phyloP scores from a whole-genome alignment of 2,113 vertebrate species.

The Formicarius rufipectus region DNA sequence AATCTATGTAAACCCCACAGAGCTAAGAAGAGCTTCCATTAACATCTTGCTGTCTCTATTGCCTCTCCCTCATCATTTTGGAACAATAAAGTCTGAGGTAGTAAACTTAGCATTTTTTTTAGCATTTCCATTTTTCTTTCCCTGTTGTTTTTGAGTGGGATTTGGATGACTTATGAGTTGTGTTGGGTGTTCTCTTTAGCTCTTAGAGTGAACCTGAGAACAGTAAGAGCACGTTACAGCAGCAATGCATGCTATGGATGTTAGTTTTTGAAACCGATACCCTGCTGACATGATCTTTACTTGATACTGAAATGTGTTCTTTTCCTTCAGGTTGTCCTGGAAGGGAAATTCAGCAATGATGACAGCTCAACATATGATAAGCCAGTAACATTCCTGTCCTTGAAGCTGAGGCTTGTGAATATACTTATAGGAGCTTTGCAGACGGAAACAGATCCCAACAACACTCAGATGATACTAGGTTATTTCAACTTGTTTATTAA shows the following conservation, averaged over 20 bases:
- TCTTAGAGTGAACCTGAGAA: neutral
- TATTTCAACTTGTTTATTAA: constrained; percentile 41
- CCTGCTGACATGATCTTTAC: neutral
- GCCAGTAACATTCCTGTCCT: constrained; percentile 90
- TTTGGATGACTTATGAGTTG: neutral
- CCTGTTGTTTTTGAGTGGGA: neutral
- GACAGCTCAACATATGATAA: constrained; percentile 88
- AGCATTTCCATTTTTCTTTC: neutral
- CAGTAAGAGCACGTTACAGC: neutral
- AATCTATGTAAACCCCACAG: constrained; percentile 93
- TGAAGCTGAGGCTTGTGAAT: constrained; percentile 93
- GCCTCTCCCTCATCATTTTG: constrained; percentile 96
- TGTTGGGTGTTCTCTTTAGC: neutral
- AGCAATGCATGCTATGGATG: neutral
- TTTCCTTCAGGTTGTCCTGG: constrained; percentile 86
- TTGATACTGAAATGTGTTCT: neutral
- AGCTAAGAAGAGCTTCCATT: constrained; percentile 93
- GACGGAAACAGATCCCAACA: constrained; percentile 93
- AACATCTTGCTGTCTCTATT: constrained; percentile 92
- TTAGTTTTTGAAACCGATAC: neutral
- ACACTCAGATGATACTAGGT: constrained; percentile 97
- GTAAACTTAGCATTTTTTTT: neutral
- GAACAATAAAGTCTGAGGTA: constrained; percentile 95
- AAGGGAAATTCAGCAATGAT: constrained; percentile 95
- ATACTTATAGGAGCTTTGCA: constrained; percentile 95